Evolutionary conservation across 2,888 invertebrate species (phyloP), one percentile per base, ranked within the genome.

Genomic region (Spisula solida): DNA sequence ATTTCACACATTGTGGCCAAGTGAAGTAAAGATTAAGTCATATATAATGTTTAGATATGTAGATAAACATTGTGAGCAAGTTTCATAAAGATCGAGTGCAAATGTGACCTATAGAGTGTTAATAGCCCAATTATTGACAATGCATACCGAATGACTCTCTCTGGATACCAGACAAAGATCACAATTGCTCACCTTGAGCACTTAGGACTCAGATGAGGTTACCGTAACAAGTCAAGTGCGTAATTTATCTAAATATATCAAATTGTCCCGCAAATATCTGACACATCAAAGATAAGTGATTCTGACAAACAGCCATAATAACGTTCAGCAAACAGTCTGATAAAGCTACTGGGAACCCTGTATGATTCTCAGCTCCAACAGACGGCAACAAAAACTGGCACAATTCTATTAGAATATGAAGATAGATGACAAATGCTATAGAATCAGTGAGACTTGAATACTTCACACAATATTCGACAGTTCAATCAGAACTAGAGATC

Each of bases 371-470:
- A 75, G 18, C 4, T 34, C 16, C 34, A 75, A 34, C 31, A 75
- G 75, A 75, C 75, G 31, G 34, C 16, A 29, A 75, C 75, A 75
- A 75, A 75, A 75, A 75, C 51, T 8, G 18, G 18, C 25, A 31
- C 75, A 75, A 75, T 34, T 31, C 75, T 75, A 18, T 31, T 75
- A 0, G 31, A 75, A 31, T 12, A 34, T 75, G 14, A 75, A 31
- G 34, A 31, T 31, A 16, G 31, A 31, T 18, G 75, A 34, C 31
- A 75, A 75, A 75, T 25, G n/a, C 25, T 66, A 66, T 66, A 66
- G n/a, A 66, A 66, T 66, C 60, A 66, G 60, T 25, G 60, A 25
- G 60, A 66, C 25, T 66, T 66, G n/a, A 66, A 66, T 66, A 66
- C 25, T 25, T 66, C 25, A 12, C 60, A 25, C 51, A 56, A 16